Conservation (phyloP, 2,888 invertebrate genomes). For the Mythimna ferrago region DNA sequence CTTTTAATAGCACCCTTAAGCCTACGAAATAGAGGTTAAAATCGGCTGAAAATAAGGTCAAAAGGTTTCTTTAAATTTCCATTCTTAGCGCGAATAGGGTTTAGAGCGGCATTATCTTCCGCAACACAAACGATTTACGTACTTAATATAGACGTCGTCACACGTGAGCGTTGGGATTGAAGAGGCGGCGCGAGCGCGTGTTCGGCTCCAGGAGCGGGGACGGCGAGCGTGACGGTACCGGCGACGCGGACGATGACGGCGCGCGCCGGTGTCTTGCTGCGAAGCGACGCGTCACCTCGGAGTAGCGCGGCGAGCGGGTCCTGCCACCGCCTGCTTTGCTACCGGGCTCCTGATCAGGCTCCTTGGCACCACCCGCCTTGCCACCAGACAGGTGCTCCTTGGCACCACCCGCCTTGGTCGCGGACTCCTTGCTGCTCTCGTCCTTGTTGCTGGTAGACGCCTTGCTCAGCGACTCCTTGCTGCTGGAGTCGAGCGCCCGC, state of each 20-base stretch:
- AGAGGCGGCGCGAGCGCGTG: slow-evolving; percentile 28
- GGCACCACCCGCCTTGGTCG: too few species aligned
- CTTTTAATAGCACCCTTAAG: too few species aligned
- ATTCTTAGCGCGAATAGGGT: too few species aligned
- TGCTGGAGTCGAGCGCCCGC: slow-evolving; percentile 1
- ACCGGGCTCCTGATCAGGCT: too few species aligned
- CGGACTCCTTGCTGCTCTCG: neutral
- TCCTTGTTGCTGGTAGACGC: neutral
- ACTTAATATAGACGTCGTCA: neutral
- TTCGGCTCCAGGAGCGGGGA: neutral
- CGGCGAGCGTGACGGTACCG: neutral
- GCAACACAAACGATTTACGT: neutral
- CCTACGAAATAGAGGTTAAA: too few species aligned
- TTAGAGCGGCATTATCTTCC: neutral
- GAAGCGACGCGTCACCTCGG: slow-evolving; percentile 67
- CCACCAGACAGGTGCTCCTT: too few species aligned
- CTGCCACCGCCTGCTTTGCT: too few species aligned
- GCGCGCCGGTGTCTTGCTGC: slow-evolving; percentile 40
- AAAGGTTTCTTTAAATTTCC: too few species aligned
- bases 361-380: neutral
- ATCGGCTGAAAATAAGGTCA: neutral
- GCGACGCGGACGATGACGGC: neutral
- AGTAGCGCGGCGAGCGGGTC: slow-evolving; percentile 59
- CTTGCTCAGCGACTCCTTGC: neutral
- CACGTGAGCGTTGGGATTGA: slow-evolving; percentile 32